Evolutionary conservation across 1,140 invertebrate species (phyloP).

Genomic region (Drosophila azteca): DNA sequence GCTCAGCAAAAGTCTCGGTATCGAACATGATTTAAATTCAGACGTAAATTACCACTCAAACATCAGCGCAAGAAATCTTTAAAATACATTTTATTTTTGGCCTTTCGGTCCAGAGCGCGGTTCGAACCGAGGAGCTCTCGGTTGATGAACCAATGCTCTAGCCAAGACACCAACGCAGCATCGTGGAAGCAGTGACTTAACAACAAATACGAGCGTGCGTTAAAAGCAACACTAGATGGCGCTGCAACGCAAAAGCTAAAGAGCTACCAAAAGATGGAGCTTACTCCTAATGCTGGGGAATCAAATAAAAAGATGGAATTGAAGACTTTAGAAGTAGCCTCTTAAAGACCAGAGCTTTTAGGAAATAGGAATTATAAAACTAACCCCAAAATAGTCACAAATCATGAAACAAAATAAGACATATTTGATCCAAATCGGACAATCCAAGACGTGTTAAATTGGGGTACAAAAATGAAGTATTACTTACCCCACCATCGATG

Average conservation of each 20-base stretch:
- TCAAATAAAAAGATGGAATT: too few relatives aligned
- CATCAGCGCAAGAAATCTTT: constrained; percentile 75
- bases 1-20: constrained; percentile 52
- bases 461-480: too few relatives aligned
- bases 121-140: constrained; percentile 29
- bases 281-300: background rate
- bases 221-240: constrained; percentile 1
- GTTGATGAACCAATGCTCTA: background rate
- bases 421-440: background rate
- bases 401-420: background rate
- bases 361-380: too few relatives aligned
- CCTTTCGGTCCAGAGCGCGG: background rate
- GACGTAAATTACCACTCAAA: constrained; percentile 80
- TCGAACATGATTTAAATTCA: constrained; percentile 70
- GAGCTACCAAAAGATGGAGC: constrained; percentile 24
- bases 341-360: too few relatives aligned
- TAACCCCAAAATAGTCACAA: background rate
- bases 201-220: background rate
- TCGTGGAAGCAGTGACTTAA: accelerated
- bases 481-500: constrained; percentile 87
- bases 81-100: background rate
- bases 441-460: too few relatives aligned
- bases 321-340: too few relatives aligned
- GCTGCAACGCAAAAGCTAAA: background rate
- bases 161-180: constrained; percentile 38